phyloP scores from a whole-genome alignment of 2,797 vertebrate species.

The Gouania willdenowi region DNA sequence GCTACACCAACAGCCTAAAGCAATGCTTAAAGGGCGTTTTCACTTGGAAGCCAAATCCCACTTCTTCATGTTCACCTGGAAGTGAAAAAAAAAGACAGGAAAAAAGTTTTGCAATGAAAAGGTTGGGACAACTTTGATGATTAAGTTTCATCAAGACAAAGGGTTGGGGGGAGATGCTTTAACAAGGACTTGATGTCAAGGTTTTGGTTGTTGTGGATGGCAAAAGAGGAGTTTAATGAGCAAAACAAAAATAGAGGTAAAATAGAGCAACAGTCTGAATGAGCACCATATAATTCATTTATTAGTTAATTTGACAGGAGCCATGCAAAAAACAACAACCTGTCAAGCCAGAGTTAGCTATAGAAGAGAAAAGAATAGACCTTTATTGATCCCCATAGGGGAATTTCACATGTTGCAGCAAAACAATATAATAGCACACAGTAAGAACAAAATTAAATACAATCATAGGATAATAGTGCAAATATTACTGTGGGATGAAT shows the following conservation, averaged over 20 bases:
- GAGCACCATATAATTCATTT: too few species aligned
- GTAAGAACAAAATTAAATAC: too few species aligned
- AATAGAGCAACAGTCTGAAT: too few species aligned
- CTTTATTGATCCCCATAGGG: too few species aligned
- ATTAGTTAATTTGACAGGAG: too few species aligned
- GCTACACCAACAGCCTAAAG: slow-evolving; percentile 60
- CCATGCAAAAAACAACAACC: too few species aligned
- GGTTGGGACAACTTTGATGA: slow-evolving; percentile 60
- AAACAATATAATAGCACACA: too few species aligned
- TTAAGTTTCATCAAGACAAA: slow-evolving; percentile 55
- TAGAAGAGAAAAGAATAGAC: too few species aligned
- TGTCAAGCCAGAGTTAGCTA: too few species aligned
- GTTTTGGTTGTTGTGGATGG: slow-evolving; percentile 43
- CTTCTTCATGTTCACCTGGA: slow-evolving; percentile 56
- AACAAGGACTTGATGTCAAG: slow-evolving; percentile 43
- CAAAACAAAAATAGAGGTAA: slow-evolving; percentile 12
- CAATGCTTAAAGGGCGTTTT: slow-evolving; percentile 66
- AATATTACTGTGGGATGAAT: too few species aligned
- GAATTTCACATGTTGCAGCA: too few species aligned
- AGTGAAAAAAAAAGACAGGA: slow-evolving; percentile 19
- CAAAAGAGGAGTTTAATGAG: slow-evolving; percentile 38
- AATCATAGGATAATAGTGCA: too few species aligned
- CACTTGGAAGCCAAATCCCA: slow-evolving; percentile 56
- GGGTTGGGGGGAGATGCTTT: slow-evolving; percentile 60
- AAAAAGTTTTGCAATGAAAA: slow-evolving; percentile 56